phyloP scores from a whole-genome alignment of 2,797 vertebrate species.

The Delichon dasypus region DNA sequence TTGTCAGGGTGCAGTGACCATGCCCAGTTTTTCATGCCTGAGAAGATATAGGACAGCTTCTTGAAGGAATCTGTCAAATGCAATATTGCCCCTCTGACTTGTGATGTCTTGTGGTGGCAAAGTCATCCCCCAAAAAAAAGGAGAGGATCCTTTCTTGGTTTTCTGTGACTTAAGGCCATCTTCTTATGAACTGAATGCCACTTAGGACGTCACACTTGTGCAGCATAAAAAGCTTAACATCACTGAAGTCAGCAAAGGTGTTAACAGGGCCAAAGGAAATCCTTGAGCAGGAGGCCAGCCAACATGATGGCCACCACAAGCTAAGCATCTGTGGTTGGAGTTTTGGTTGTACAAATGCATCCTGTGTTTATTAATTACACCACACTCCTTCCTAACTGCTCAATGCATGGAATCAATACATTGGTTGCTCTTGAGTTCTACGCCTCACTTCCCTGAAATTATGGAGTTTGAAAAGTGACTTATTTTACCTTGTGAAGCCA shows the following conservation, averaged over 20 bases:
- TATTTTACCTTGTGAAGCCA: not conserved
- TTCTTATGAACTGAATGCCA: not conserved
- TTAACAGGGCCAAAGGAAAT: not conserved
- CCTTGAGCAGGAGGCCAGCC: not conserved
- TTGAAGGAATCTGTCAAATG: constrained; percentile 15
- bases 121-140: not conserved
- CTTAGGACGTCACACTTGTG: not conserved
- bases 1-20: constrained; percentile 25
- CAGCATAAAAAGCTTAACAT: not conserved
- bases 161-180: not conserved
- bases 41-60: not conserved
- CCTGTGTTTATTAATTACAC: not conserved
- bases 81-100: not conserved
- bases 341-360: not conserved
- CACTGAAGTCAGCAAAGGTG: not conserved
- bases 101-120: not conserved
- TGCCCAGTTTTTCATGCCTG: not conserved
- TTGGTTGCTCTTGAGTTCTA: not conserved
- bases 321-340: not conserved
- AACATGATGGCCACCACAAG: not conserved
- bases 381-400: not conserved
- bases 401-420: not conserved
- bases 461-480: not conserved
- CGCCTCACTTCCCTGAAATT: not conserved
- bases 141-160: not conserved